Evolutionary conservation across 2,888 invertebrate genomes (phyloP), one percentile per base, ranked within the genome.

Genomic region (Minunthozetes semirufus): DNA sequence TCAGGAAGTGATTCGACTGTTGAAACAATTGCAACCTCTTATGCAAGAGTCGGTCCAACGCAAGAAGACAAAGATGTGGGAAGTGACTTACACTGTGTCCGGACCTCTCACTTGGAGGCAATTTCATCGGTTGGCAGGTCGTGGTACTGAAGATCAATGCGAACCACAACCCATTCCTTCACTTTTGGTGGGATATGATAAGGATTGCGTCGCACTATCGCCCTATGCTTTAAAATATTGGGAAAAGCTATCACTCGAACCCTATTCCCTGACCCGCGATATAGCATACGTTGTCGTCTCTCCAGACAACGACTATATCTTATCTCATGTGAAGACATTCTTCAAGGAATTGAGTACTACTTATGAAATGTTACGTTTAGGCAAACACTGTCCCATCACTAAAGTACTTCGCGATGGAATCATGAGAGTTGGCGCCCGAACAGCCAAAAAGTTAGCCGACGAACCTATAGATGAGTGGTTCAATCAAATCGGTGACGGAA

Each of bases 41-140:
- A 87, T 98, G 70, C 96, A 97, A 83, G 94, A 95, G 82, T 95
- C 96, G 76, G 93, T 97, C 79, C 75, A 76, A 53, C 46, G 73
- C 9, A 76, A 75, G 63, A 73, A 59, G 19, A 50, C 73, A 63
- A 87, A 93, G 79, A 88, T 94, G 84, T 96, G 96, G 92, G 96
- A 97, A 83, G 93, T 94, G 73, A 91, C 90, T 0, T 89, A 91
- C 80, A 90, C 90, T 0, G 94, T 99, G 59, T 90, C 93, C 78
- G 99, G 99, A 0, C 98, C 98, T 42, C 88, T 99, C 17, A 99
- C 98, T 0, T 99, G 98, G 98, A 88, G 96, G 73, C 94, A 97
- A 83, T 97, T 99, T 85, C 97, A 96, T 86, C 88, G 94, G 76
- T 86, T 97, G 77, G 95, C 96, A 56, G 96, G 95, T 11, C 87